These are phyloP conservation scores for Sitophilus oryzae DNA, from an alignment of 1,140 invertebrate species.

Conservation along the genomic window DNA sequence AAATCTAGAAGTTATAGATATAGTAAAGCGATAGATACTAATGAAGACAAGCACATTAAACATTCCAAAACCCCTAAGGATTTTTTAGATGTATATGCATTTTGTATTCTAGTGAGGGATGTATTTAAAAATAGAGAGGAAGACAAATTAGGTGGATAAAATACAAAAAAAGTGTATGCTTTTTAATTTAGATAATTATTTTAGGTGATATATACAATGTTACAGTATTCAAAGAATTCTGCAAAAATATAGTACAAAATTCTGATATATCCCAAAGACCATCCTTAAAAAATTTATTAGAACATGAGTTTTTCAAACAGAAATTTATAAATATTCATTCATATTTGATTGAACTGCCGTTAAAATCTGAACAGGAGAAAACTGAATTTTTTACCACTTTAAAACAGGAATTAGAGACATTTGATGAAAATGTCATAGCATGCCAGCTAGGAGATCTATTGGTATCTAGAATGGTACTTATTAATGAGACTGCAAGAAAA, in stretches of 20 bases:
- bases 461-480: slow-evolving; percentile 73
- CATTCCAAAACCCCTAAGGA: slow-evolving; percentile 46
- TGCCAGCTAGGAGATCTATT: slow-evolving; percentile 67
- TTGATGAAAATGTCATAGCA: slow-evolving; percentile 72
- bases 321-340: slow-evolving; percentile 76
- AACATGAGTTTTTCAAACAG: slow-evolving; percentile 73
- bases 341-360: slow-evolving; percentile 71
- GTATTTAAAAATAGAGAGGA: slow-evolving; percentile 57
- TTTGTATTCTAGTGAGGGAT: slow-evolving; percentile 71
- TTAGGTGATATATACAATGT: slow-evolving; percentile 61
- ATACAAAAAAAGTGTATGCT: not conserved
- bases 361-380: slow-evolving; percentile 71
- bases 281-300: slow-evolving; percentile 55
- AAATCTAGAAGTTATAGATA: slow-evolving; percentile 59
- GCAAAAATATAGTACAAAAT: slow-evolving; percentile 58
- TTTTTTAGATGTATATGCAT: slow-evolving; percentile 72
- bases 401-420: slow-evolving; percentile 56
- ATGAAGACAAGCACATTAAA: slow-evolving; percentile 55
- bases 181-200: slow-evolving; percentile 11
- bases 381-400: slow-evolving; percentile 67
- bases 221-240: slow-evolving; percentile 61
- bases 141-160: slow-evolving; percentile 42
- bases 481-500: slow-evolving; percentile 69
- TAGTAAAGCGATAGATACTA: slow-evolving; percentile 61
- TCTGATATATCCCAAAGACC: slow-evolving; percentile 53